Evolutionary conservation across 2,797 vertebrate genomes (phyloP).

Genomic region (Scarus forsteni): DNA sequence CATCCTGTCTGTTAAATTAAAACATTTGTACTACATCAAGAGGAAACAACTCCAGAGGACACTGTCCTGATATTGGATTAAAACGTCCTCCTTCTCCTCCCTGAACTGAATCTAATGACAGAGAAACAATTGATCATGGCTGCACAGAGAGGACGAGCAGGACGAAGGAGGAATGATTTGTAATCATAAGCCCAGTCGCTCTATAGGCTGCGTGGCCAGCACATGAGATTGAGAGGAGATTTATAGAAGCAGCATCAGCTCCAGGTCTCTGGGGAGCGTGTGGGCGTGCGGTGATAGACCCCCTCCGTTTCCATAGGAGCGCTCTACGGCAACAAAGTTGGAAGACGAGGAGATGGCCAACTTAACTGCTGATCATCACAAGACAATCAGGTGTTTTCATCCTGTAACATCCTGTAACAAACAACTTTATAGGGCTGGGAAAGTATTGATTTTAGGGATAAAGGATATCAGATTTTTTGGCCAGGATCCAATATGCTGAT

Average conservation of each 20-base stretch:
- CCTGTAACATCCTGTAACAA: conserved; percentile 21
- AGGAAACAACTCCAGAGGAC: conserved; percentile 1
- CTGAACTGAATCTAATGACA: conserved; percentile 25
- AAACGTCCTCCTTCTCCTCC: conserved; percentile 17
- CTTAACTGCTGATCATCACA: conserved; percentile 38
- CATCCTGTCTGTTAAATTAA: conserved; percentile 26
- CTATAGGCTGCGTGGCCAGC: conserved; percentile 50
- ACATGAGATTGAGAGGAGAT: conserved; percentile 64
- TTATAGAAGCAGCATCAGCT: conserved; percentile 71
- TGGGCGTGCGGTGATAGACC: conserved; percentile 77
- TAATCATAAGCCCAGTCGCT: conserved; percentile 39
- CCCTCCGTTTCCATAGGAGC: conserved; percentile 81
- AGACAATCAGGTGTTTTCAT: conserved; percentile 2
- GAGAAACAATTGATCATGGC: conserved; percentile 38
- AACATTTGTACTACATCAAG: conserved; percentile 14
- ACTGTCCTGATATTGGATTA: background rate
- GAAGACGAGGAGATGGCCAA: conserved; percentile 43
- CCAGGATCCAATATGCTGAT: too few species aligned
- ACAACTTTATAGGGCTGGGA: background rate
- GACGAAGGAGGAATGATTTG: conserved; percentile 10
- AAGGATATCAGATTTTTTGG: too few species aligned
- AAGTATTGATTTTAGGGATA: too few species aligned
- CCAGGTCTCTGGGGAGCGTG: conserved; percentile 68
- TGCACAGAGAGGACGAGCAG: conserved; percentile 23
- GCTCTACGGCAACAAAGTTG: conserved; percentile 56